phyloP scores from a whole-genome alignment of 2,888 invertebrate species.

The Brenthis daphne region DNA sequence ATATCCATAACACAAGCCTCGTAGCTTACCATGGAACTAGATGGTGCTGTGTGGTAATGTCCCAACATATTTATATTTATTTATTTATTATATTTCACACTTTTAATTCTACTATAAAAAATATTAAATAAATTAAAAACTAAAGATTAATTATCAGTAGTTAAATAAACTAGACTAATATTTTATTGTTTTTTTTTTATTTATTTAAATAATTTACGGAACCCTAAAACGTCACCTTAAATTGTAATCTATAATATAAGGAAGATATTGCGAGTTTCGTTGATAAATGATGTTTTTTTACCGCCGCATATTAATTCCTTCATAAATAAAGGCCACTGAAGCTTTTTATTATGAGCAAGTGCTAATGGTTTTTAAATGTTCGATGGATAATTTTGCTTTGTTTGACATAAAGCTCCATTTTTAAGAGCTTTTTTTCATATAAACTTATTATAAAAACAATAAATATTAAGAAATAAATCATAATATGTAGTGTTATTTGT shows the following conservation, averaged over 20 bases:
- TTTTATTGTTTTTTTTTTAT: no score
- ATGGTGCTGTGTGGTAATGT: no score
- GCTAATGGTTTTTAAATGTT: conserved; percentile 37
- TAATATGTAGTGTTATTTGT: background rate
- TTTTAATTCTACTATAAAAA: no score
- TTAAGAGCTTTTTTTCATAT: background rate
- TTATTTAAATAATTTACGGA: background rate
- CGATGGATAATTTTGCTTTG: conserved; percentile 18
- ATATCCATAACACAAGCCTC: no score
- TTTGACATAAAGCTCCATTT: conserved; percentile 18
- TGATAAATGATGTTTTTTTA: conserved; percentile 30
- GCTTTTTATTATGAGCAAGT: conserved; percentile 22
- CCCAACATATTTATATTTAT: no score
- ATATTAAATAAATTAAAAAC: no score
- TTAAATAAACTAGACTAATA: no score
- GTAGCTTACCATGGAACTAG: no score
- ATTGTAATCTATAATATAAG: conserved; percentile 17
- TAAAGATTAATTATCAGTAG: no score
- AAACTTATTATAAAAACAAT: background rate
- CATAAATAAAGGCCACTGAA: conserved; percentile 25
- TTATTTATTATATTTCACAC: no score
- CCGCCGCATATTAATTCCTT: conserved; percentile 26
- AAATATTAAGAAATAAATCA: background rate
- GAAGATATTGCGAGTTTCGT: conserved; percentile 14
- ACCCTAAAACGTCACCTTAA: conserved; percentile 8